These are phyloP conservation scores for Drosophila picticornis DNA, from an alignment of 2,888 invertebrate genomes.

Conservation along the genomic window DNA sequence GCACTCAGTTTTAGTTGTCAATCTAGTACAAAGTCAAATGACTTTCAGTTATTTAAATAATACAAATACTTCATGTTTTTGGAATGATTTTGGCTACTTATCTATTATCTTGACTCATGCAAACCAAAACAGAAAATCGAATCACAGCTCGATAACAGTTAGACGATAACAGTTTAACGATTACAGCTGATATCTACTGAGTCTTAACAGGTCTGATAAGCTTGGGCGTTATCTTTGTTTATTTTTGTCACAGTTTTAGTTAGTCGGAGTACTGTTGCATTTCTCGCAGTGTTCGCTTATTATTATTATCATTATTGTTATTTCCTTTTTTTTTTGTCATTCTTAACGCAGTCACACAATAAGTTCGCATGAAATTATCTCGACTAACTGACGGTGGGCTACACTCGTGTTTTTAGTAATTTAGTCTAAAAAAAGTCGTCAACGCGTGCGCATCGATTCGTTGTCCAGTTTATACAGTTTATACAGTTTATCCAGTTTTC, in stretches of 20 bases:
- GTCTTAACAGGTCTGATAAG: conserved; percentile 30
- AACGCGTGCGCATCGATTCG: conserved; percentile 32
- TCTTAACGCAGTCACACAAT: conserved; percentile 36
- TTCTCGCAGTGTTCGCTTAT: conserved; percentile 50
- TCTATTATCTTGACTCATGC: background rate
- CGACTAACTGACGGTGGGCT: conserved; percentile 33
- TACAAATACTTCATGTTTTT: background rate
- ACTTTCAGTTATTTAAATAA: background rate
- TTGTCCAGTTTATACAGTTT: background rate
- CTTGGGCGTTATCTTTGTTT: background rate
- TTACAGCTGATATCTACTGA: conserved; percentile 9
- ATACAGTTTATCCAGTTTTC: background rate
- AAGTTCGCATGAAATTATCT: conserved; percentile 55
- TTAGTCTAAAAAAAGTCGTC: conserved; percentile 58
- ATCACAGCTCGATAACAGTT: conserved; percentile 19
- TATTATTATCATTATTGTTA: conserved; percentile 50
- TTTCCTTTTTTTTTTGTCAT: conserved; percentile 12
- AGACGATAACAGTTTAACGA: no score
- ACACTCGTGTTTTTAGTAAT: conserved; percentile 34
- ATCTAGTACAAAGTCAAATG: background rate
- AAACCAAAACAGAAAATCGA: background rate
- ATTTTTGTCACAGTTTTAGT: background rate
- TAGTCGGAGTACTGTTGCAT: background rate
- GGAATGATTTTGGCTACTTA: background rate
- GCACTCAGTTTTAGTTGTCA: background rate